Conservation (phyloP, 2,888 invertebrate genomes). For the Idaea dimidiata region DNA sequence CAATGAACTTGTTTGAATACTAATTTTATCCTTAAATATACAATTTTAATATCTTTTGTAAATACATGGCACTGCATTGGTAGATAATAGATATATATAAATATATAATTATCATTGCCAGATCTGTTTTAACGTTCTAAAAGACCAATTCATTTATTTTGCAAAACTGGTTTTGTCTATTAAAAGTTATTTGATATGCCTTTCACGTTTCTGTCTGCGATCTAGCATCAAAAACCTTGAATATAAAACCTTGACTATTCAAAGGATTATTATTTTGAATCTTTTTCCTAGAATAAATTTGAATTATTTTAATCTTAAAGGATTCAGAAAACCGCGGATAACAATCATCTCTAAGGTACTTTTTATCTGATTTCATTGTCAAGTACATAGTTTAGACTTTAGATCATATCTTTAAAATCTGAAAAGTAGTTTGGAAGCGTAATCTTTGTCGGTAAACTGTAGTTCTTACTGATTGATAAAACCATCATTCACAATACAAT, state of each 20-base stretch:
- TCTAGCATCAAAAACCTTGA: neutral
- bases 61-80: neutral
- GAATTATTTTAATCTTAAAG: neutral
- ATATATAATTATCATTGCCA: too few species aligned
- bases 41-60: neutral
- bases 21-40: neutral
- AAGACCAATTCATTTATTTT: neutral
- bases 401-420: neutral
- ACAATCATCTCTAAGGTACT: too few species aligned
- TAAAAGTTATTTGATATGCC: neutral
- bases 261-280: neutral
- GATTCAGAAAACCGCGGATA: too few species aligned
- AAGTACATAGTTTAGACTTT: neutral
- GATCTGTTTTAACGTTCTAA: neutral
- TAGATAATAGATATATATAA: neutral
- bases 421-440: neutral
- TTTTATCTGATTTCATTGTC: neutral
- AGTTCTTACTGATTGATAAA: neutral
- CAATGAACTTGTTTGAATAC: neutral
- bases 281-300: neutral
- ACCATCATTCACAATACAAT: slow-evolving; percentile 1
- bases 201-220: neutral
- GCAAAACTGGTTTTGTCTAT: neutral
- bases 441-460: neutral
- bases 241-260: neutral